A percentile compares a stretch with the other conserved stretches of the same genome.
phyloP scores from a whole-genome alignment of 1,140 invertebrate species.

The Ceratina calcarata region DNA sequence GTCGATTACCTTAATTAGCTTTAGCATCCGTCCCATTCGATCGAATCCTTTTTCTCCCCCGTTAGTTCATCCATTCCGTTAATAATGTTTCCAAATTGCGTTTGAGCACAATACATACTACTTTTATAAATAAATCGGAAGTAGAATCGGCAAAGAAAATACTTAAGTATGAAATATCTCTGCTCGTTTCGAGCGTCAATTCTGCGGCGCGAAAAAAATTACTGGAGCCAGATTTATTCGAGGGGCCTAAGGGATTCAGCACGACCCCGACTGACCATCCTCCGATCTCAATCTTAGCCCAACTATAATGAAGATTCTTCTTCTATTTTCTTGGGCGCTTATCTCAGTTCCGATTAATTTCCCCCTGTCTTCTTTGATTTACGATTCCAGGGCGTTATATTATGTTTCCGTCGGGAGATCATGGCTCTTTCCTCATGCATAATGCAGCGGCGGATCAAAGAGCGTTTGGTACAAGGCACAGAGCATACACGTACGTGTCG shows the following conservation, averaged over 20 bases:
- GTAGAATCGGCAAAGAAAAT: no score
- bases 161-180: no score
- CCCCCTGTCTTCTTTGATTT: slow-evolving; percentile 54
- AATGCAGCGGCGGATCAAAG: slow-evolving; percentile 60
- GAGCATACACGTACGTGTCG: slow-evolving; percentile 13
- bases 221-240: neutral
- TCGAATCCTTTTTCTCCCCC: neutral
- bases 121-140: no score
- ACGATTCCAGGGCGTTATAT: slow-evolving; percentile 35
- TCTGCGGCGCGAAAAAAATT: no score
- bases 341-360: slow-evolving; percentile 52
- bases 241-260: no score
- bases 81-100: neutral
- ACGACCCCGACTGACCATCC: no score
- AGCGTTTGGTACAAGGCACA: slow-evolving; percentile 46
- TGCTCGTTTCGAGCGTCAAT: no score
- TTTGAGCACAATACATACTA: no score
- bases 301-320: slow-evolving; percentile 21
- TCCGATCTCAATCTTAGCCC: slow-evolving; percentile 9
- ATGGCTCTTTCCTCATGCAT: slow-evolving; percentile 54
- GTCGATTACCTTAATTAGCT: slow-evolving; percentile 32
- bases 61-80: neutral
- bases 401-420: slow-evolving; percentile 23
- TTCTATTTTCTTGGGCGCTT: slow-evolving; percentile 46
- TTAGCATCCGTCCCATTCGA: slow-evolving; percentile 10